Evolutionary conservation across 1,140 invertebrate genomes (phyloP), one percentile per base, ranked within the genome.

Genomic region (Ctenoplectra terminalis): DNA sequence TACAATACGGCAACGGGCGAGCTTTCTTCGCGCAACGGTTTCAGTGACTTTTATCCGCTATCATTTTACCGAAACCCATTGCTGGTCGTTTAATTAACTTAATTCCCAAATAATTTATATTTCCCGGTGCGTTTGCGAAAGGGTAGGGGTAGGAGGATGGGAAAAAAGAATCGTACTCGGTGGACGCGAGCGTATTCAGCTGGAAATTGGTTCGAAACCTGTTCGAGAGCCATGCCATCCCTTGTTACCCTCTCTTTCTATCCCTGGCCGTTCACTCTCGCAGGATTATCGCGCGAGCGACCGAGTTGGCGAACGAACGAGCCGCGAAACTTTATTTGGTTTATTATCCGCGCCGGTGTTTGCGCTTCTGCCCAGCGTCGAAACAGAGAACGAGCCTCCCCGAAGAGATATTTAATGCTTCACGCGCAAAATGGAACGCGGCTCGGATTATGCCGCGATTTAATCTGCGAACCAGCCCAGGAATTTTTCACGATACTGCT

Each of bases 381-480:
- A 81, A 75, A 81, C 37, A 69, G 43, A 60, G 69, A 48, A 61
- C 48, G 50, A 50, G 48, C 60, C 43, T 52, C 80, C 52, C 63
- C 31, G 61, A 66, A 56, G 54, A 63, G 67, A 82, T 81, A 82
- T 85, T 82, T 76, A 82, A 85, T 77, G 54, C 46, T 29, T 15
- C 26, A 40, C 60, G 72, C 54, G 77, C 77, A 58, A 23, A 79
- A 86, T 76, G 54, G 46, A 76, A 74, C 60, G 67, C 83, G 37
- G 48, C 40, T 56, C 60, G 56, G 73, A 85, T 86, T 82, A 81
- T 61, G 73, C 72, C 31, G 54, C 83, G 79, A 85, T 81, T 77
- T 85, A 86, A 86, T 85, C 84, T 37, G 71, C 78, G 72, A 81
- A 72, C 82, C 79, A 67, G 58, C 54, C 73, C 83, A 71, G 83